A percentile compares a stretch with the other conserved stretches of the same genome.
Conservation (phyloP, 2,888 invertebrate species). For the Brenthis daphne region DNA sequence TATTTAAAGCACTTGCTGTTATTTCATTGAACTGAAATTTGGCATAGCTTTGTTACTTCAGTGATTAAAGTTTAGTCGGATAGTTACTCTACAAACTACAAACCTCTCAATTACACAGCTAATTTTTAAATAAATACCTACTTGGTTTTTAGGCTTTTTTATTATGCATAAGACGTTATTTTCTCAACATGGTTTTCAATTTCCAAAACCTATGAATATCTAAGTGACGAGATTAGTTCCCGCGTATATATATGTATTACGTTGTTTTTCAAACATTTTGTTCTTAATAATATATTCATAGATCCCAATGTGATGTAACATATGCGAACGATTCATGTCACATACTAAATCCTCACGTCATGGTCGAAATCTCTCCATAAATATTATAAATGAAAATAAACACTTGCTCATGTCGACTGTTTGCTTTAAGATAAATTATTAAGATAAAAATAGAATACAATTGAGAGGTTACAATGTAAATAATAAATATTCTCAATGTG, state of each 20-base stretch:
- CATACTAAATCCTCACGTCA: neutral
- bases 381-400: conserved; percentile 4
- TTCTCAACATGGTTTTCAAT: neutral
- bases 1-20: no score
- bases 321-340: neutral
- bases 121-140: neutral
- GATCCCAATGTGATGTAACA: neutral
- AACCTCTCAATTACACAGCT: neutral
- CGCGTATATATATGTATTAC: neutral
- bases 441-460: conserved; percentile 51
- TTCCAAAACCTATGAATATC: neutral
- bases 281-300: neutral
- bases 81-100: no score
- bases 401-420: neutral
- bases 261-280: neutral
- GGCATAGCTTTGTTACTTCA: no score
- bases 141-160: neutral
- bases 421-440: conserved; percentile 37
- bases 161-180: no score
- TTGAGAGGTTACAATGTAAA: conserved; percentile 48
- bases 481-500: conserved; percentile 57
- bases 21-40: no score
- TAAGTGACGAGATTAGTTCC: conserved; percentile 8
- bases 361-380: neutral
- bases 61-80: no score